These are phyloP conservation scores for Trichosurus vulpecula DNA, from an alignment of 2,797 vertebrate species.

Conservation along the genomic window DNA sequence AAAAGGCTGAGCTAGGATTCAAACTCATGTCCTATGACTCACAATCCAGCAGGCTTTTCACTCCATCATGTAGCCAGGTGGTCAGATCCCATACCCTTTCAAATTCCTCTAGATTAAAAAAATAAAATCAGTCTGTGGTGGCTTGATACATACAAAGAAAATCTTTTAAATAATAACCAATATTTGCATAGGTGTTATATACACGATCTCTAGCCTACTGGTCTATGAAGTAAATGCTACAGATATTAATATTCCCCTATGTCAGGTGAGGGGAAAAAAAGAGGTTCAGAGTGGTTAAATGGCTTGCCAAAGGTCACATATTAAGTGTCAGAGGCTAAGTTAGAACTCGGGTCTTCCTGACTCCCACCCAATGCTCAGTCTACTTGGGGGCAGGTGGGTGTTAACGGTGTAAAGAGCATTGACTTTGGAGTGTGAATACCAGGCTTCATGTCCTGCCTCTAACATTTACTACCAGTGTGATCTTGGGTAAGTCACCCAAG, in stretches of 20 bases:
- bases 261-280: not conserved
- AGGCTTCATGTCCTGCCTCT: not conserved
- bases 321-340: not conserved
- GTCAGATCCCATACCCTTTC: not conserved
- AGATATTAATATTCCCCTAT: not conserved
- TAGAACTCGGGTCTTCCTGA: not conserved
- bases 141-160: conserved; percentile 6
- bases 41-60: not conserved
- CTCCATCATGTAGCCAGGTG: not conserved
- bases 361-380: not conserved
- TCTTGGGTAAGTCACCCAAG: not conserved
- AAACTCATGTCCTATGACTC: not conserved
- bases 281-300: not conserved
- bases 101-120: not conserved
- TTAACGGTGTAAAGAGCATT: not conserved
- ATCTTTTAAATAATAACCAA: conserved; percentile 23
- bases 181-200: not conserved
- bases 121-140: not conserved
- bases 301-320: not conserved
- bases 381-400: not conserved
- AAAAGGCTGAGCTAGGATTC: not conserved
- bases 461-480: not conserved
- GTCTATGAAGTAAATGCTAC: not conserved
- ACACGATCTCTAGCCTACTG: not conserved
- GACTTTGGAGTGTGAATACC: not conserved